Conservation (phyloP, 2,113 vertebrate species). For the Aythya baeri region DNA sequence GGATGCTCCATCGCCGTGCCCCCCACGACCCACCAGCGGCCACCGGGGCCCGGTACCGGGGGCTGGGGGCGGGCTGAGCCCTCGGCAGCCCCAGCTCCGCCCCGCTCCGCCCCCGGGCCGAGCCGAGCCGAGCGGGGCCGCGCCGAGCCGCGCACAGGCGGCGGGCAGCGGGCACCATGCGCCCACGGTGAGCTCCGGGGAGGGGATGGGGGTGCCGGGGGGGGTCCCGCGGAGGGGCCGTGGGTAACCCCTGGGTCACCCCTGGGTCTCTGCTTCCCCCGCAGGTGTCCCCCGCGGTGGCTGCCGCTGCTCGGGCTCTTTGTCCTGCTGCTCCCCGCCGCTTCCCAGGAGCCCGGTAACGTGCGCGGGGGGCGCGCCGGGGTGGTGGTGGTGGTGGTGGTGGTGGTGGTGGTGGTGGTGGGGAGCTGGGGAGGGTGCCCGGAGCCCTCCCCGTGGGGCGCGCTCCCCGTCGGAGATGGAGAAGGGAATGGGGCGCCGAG, state of each 20-base stretch:
- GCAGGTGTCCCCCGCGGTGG: constrained; percentile 18
- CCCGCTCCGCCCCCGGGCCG: neutral
- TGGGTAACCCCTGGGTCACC: neutral
- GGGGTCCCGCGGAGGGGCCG: neutral
- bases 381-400: neutral
- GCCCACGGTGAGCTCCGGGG: no score
- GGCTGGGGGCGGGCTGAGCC: neutral
- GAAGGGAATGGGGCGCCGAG: neutral
- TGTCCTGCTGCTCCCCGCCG: constrained; percentile 20
- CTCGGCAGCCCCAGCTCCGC: neutral
- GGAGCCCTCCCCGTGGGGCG: neutral
- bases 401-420: neutral
- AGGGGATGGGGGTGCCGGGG: neutral
- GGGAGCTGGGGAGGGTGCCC: no score
- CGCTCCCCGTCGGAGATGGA: neutral
- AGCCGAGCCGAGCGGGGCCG: neutral
- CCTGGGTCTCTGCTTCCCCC: neutral
- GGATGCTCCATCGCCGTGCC: no score
- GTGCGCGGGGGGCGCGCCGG: neutral
- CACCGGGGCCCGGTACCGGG: neutral
- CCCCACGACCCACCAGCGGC: neutral
- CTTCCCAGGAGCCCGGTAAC: constrained; percentile 51
- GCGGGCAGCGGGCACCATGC: no score
- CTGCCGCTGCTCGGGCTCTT: constrained; percentile 49
- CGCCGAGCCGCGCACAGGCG: no score